These are phyloP conservation scores for Festucalex cinctus DNA, from an alignment of 2,113 vertebrate genomes.

Conservation along the genomic window DNA sequence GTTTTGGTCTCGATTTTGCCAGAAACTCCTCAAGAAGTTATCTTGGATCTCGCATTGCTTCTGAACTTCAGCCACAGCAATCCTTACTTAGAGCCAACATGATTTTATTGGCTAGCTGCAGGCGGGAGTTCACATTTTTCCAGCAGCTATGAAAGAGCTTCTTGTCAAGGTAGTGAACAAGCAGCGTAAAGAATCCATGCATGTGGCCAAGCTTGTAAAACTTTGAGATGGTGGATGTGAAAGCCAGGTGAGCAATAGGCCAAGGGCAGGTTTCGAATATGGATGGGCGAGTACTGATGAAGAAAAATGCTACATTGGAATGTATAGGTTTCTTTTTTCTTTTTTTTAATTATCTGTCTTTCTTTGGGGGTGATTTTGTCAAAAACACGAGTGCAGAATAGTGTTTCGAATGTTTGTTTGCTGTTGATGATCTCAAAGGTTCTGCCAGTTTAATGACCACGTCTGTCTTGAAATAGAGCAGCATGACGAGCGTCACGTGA, in stretches of 20 bases:
- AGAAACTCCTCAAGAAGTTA: constrained; percentile 11
- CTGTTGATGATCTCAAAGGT: constrained; percentile 1
- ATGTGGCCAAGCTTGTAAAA: constrained; percentile 40
- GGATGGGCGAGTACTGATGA: too few species aligned
- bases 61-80: constrained; percentile 14
- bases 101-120: constrained; percentile 23
- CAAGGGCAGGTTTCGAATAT: background rate
- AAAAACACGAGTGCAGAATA: too few species aligned
- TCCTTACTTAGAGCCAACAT: constrained; percentile 29
- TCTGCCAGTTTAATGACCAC: constrained; percentile 26
- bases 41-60: constrained; percentile 20
- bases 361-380: too few species aligned
- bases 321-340: too few species aligned
- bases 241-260: constrained; percentile 23
- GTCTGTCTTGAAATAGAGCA: constrained; percentile 34
- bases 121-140: constrained; percentile 26
- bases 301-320: too few species aligned
- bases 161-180: constrained; percentile 38
- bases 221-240: constrained; percentile 20
- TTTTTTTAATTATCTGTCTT: too few species aligned
- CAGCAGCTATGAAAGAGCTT: constrained; percentile 49
- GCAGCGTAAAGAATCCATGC: constrained; percentile 29
- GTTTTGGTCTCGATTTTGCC: constrained; percentile 20
- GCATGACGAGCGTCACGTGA: constrained; percentile 22
- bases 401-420: constrained; percentile 5